These are phyloP conservation scores for Trachelipus rathkii DNA, from an alignment of 1,140 invertebrate species.

Conservation along the genomic window DNA sequence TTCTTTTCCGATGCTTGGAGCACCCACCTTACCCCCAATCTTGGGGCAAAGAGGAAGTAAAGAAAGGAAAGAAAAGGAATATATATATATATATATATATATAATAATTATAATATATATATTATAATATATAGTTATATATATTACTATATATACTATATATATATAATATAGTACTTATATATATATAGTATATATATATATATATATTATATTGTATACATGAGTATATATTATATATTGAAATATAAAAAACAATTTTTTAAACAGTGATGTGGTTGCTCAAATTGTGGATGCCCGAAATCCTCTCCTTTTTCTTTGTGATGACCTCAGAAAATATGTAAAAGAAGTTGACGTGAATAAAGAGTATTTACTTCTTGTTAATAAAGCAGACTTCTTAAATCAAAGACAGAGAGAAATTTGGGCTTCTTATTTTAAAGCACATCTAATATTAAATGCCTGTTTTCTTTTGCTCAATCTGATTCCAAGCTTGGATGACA, in stretches of 20 bases:
- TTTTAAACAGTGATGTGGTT: slow-evolving; percentile 72
- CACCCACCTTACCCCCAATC: no score
- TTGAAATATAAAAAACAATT: slow-evolving; percentile 2
- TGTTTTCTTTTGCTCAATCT: slow-evolving; percentile 81
- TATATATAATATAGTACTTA: no score
- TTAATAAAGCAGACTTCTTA: slow-evolving; percentile 97
- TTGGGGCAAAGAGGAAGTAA: no score
- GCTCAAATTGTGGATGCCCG: slow-evolving; percentile 95
- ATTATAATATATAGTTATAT: no score
- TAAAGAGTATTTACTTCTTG: slow-evolving; percentile 77
- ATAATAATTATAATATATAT: no score
- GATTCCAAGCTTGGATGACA: neutral
- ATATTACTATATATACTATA: no score
- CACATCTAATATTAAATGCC: slow-evolving; percentile 62
- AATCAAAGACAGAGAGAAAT: slow-evolving; percentile 69
- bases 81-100: no score
- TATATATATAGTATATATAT: no score
- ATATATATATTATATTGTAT: neutral
- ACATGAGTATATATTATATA: neutral
- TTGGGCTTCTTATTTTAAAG: slow-evolving; percentile 87
- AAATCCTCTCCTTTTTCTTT: slow-evolving; percentile 91
- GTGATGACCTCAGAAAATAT: slow-evolving; percentile 89
- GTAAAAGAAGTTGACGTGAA: slow-evolving; percentile 73
- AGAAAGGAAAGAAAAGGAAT: no score
- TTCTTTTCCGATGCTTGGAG: no score